Evolutionary conservation across 2,113 vertebrate genomes (phyloP).

Genomic region (Gallinago undulata): DNA sequence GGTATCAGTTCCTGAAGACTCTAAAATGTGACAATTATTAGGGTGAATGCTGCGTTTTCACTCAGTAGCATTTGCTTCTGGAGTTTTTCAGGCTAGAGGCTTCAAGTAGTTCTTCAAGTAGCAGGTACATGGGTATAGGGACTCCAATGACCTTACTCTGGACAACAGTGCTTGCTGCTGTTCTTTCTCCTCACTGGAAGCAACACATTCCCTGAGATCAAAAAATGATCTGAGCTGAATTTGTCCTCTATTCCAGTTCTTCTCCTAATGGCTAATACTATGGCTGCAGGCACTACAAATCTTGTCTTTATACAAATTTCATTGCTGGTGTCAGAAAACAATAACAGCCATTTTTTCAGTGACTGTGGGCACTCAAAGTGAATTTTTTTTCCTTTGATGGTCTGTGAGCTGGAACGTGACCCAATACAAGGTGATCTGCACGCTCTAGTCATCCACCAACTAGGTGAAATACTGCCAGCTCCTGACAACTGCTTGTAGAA

Average conservation of each 20-base stretch:
- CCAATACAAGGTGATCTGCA: not conserved
- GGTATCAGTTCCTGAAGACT: not conserved
- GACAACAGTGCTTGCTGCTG: not conserved
- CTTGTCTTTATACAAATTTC: not conserved
- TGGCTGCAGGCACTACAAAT: not conserved
- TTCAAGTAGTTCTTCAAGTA: not conserved
- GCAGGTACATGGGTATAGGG: not conserved
- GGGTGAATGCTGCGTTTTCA: fast-evolving
- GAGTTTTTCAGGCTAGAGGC: not conserved
- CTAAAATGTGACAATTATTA: not conserved
- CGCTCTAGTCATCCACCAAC: not conserved
- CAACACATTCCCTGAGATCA: not conserved
- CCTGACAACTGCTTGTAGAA: not conserved
- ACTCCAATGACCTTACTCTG: not conserved
- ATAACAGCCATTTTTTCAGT: not conserved
- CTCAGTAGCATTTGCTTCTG: not conserved
- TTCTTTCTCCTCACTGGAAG: not conserved
- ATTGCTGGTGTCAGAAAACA: not conserved
- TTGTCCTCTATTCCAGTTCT: not conserved
- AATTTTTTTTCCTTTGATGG: not conserved
- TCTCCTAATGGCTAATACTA: not conserved
- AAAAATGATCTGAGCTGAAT: not conserved
- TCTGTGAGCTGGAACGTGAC: not conserved
- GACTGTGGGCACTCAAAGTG: not conserved
- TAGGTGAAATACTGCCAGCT: not conserved